Base-by-base conservation (phyloP, 2,888 invertebrate genomes). In the Tigriopus californicus region DNA sequence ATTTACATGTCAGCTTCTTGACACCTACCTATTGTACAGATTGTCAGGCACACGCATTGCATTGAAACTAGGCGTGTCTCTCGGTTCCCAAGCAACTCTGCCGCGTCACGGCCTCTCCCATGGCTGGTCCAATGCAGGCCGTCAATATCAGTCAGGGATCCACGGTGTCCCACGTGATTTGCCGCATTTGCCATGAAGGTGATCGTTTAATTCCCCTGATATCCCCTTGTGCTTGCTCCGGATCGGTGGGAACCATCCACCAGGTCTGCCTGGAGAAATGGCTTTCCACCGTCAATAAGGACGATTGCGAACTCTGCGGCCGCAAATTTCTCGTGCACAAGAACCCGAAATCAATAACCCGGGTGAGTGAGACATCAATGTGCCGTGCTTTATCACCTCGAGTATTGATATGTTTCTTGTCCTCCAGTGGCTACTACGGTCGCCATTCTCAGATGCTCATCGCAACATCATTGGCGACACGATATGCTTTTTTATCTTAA, bases 241-340 rank as follows among this genome's bases (percentile, higher is more conserved):
- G 78, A 1, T 72, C 75, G 3, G 70, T 77, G 65, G 76, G 74
- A 1, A 66, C 74, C 40, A 72, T 77, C 46, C 78, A 78, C 65
- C 66, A 72, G 18, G 71, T 71, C 46, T 78, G 78, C 65, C 69
- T 78, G 54, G 77, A 78, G 66, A 72, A 71, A 62, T 78, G 78
- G 78, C 71, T 78, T 3, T 73, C 75, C 20, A 67, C 73, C 2
- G 81, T 82, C 1, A 81, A 82, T 67, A 80, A 81, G 1, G 81
- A 82, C 40, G 77, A 79, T 61, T 85, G 85, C 67, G 85, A 85
- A 68, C 74, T 85, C 20, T 85, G 85, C 68, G 79, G 80, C 20
- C 77, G 79, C 52, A 71, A 75, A 55, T 85, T 82, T 66, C 70
- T 74, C n/a, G 79, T 82, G 0, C 74, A 76, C 64, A 76, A 82